A percentile compares a stretch with the other conserved stretches of the same genome.
Conservation (phyloP, 2,797 vertebrate species). For the Rhynchotus rufescens region DNA sequence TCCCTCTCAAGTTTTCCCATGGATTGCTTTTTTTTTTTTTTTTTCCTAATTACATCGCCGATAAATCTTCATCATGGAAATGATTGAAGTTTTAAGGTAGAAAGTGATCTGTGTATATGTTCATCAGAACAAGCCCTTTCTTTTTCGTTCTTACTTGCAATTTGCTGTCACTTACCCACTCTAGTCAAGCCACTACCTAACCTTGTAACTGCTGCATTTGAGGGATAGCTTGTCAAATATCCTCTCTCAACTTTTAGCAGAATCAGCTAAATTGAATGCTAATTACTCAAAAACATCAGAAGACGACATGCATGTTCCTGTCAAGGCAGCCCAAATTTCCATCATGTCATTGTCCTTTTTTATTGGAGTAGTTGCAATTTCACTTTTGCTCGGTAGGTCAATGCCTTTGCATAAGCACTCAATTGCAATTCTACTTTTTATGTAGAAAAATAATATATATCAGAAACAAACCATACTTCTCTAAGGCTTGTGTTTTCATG, state of each 20-base stretch:
- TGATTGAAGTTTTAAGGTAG: not conserved
- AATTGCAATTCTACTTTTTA: not conserved
- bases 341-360: not conserved
- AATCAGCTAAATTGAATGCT: not conserved
- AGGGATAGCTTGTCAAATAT: not conserved
- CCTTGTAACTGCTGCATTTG: not conserved
- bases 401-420: not conserved
- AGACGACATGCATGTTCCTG: not conserved
- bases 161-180: not conserved
- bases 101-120: not conserved
- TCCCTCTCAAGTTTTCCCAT: not conserved
- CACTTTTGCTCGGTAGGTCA: not conserved
- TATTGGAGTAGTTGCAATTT: not conserved
- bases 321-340: not conserved
- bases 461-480: not conserved
- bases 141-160: not conserved
- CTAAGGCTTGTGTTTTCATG: not conserved
- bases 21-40: not conserved
- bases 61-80: not conserved
- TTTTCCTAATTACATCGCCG: accelerated
- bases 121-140: not conserved
- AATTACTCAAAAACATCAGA: not conserved
- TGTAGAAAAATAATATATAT: not conserved
- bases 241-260: not conserved
- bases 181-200: not conserved